Percentiles rank a stretch among this genome's conserved stretches.
Evolutionary conservation across 2,888 invertebrate species (phyloP).

Genomic region (Colletes collaris): DNA sequence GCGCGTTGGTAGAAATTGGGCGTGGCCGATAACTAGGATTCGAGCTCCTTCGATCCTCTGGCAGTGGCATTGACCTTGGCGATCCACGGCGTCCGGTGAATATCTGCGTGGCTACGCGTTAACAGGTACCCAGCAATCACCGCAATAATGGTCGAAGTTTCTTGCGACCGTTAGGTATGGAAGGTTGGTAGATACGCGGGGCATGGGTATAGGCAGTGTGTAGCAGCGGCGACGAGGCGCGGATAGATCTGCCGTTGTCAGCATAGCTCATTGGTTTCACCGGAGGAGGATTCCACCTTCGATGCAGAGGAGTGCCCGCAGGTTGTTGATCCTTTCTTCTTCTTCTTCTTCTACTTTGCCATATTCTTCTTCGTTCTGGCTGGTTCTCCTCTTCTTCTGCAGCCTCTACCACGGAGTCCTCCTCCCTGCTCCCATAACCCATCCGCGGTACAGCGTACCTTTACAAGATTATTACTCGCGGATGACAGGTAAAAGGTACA

Average conservation of each 20-base stretch:
- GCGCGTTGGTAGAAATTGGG: conserved; percentile 40
- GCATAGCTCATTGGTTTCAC: conserved; percentile 67
- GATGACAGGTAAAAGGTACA: conserved; percentile 71
- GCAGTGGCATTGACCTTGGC: conserved; percentile 76
- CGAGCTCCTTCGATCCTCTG: conserved; percentile 48
- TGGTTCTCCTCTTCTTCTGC: conserved; percentile 7
- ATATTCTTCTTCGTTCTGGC: conserved; percentile 25
- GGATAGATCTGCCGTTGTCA: conserved; percentile 70
- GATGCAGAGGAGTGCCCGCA: conserved; percentile 73
- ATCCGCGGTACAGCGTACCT: conserved; percentile 63
- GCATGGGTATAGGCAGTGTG: conserved; percentile 28
- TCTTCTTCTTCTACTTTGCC: conserved; percentile 54
- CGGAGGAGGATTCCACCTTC: conserved; percentile 63
- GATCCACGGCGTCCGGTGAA: conserved; percentile 62
- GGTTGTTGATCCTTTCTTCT: conserved; percentile 78
- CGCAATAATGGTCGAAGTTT: conserved; percentile 71
- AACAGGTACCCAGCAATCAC: conserved; percentile 72
- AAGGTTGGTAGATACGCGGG: conserved; percentile 56
- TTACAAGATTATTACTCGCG: conserved; percentile 76
- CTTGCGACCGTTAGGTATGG: conserved; percentile 76
- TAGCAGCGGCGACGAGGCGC: conserved; percentile 50
- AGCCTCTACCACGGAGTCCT: conserved; percentile 28
- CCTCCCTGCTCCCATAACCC: conserved; percentile 63
- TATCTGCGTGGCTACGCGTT: conserved; percentile 68
- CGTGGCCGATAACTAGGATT: conserved; percentile 67